Evolutionary conservation across 2,797 vertebrate genomes (phyloP), one percentile per base, ranked within the genome.

Genomic region (Sarcophilus harrisii): DNA sequence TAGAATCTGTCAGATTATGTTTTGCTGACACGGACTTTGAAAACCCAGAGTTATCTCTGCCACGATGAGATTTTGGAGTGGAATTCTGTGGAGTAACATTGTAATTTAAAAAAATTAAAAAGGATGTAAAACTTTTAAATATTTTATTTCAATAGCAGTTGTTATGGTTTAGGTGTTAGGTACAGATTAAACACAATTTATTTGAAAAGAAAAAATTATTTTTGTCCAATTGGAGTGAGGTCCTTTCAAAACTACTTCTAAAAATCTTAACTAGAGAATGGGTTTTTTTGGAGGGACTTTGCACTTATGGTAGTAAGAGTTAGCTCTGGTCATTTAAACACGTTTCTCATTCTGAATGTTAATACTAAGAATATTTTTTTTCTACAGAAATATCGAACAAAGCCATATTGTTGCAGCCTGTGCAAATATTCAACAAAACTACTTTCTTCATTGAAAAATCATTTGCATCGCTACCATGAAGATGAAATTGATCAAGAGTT

Each of bases 351-450:
- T 45, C 73, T 87, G 11, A 81, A 21, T 38, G n/a, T 73, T 38
- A 73, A 4, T 93, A 52, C 54, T 89, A 57, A 45, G 95, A 90
- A 49, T 38, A 21, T 97, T 92, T 90, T 98, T 95, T 98, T 95
- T 98, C 97, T 96, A 91, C 98, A 99, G 99, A 99, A 99, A 92
- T 99, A 99, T 95, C 99, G 99, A 94, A 99, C 99, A 93, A 99
- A 99, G 97, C 98, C 99, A 0, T 99, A 99, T 98, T 99, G 99
- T 98, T 99, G 99, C 96, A 99, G 97, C 97, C 98, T 99, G 97
- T 99, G 99, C 98, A 99, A 99, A 96, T 99, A 99, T 97, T 99
- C 99, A 0, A 99, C 99, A 21, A 99, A 99, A 92, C 99, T 99
- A 96, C 99, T 99, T 97, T 98, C 99, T 97, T 99, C 99, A 60